Evolutionary conservation across 37 sponge, comb jelly and placozoan species (phyloP), one percentile per base, ranked within the genome.

Genomic region (Chondrosia reniformis): DNA sequence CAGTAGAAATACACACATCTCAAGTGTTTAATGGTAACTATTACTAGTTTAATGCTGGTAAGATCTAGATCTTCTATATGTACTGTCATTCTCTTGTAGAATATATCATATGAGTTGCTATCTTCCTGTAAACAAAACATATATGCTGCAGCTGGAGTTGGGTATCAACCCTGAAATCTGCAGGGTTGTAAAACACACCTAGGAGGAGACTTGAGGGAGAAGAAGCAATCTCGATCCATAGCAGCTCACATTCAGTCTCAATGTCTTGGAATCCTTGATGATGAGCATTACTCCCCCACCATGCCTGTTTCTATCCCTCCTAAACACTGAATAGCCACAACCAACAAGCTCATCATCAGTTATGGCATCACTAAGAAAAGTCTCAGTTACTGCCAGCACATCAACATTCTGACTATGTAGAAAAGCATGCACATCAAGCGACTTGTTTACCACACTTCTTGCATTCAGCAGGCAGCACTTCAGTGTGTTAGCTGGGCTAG

Each of bases 261-360:
- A 79, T 3, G 65, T 79, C 66, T 1, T 64, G 44, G 42, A 64
- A 49, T 45, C 43, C 1, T 34, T 41, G 9, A 79, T 33, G 0
- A 79, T 24, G 1, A 79, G 46, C 79, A 79, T 79, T 24, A 79
- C 64, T 28, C 79, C 79, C 1, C 79, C 79, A 22, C 77, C 77
- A 58, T 77, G 77, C 25, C 77, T 58, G 77, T 77, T 39, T 28
- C 61, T 28, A 37, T 77, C 77, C 34, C 5, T 55, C 4, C 22
- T 55, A 58, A 56, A 57, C 42, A 77, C 62, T 4, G 21, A 15
- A 25, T 58, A 38, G n/a, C 10, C 21, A 32, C 41, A 19, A 64
- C 33, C 72, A 40, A 69, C 3, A 1, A 69, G 72, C 9, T 69
- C 72, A 5, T 25, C 36, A 40, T 69, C 44, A 7, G 22, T 9